phyloP scores from a whole-genome alignment of 2,888 invertebrate genomes.

The Pachydiplax longipennis region DNA sequence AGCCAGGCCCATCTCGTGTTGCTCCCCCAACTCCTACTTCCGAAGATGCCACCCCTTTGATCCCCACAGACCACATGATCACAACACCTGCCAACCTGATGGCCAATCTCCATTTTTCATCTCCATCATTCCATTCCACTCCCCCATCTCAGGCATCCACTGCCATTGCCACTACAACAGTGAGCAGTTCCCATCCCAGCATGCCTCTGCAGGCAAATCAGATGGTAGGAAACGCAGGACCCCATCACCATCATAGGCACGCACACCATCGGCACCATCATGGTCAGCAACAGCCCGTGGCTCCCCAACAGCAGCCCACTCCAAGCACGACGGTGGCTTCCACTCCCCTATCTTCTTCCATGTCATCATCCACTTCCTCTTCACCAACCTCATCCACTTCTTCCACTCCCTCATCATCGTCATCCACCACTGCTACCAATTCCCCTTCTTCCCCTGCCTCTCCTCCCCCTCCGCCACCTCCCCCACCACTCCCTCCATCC shows the following conservation, averaged over 20 bases:
- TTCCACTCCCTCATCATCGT: constrained; percentile 65
- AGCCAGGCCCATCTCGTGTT: constrained; percentile 69
- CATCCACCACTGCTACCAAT: constrained; percentile 70
- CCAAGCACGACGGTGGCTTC: constrained; percentile 56
- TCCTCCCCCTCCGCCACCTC: constrained; percentile 59
- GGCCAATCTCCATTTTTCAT: constrained; percentile 1
- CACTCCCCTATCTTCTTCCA: constrained; percentile 59
- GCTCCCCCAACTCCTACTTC: constrained; percentile 79
- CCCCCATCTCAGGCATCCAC: not conserved
- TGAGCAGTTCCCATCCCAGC: constrained; percentile 13
- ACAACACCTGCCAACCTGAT: constrained; percentile 44
- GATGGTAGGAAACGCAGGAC: constrained; percentile 57
- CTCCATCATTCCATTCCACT: constrained; percentile 23
- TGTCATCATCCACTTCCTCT: constrained; percentile 61
- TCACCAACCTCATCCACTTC: constrained; percentile 66
- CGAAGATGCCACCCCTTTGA: constrained; percentile 67
- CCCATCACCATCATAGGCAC: constrained; percentile 57
- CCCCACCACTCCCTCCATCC: constrained; percentile 9
- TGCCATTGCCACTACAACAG: not conserved
- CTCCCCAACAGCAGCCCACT: constrained; percentile 56
- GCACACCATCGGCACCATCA: constrained; percentile 54
- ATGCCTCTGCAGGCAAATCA: constrained; percentile 56
- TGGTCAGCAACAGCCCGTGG: constrained; percentile 55
- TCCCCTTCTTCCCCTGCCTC: constrained; percentile 77
- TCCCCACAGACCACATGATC: constrained; percentile 65